Evolutionary conservation across 2,113 vertebrate genomes (phyloP), one percentile per base, ranked within the genome.

Genomic region (Cettia cetti): DNA sequence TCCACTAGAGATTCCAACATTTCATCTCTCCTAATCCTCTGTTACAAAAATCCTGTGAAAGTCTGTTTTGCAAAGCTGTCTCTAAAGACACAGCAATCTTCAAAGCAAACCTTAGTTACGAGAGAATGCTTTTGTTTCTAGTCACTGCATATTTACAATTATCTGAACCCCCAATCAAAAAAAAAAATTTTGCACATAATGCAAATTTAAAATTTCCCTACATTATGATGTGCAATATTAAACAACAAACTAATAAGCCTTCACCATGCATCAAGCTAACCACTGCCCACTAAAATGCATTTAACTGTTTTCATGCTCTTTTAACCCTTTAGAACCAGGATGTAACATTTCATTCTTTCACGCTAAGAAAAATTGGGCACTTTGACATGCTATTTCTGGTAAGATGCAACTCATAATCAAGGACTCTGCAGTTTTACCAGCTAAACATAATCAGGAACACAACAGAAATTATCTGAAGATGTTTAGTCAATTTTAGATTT

Each of bases 311-410:
- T 98, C 98, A 98, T 98, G 98, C 98, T 97, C 96, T 94, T 97
- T 98, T 98, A 98, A 98, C 98, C 98, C 98, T 98, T 98, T 98
- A 98, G 98, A 98, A 95, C 97, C 97, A 96, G 17, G 54, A 96
- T 60, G 44, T 33, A 78, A 70, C 54, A 86, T 93, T 83, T 94
- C 44, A 39, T 82, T 93, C 65, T 89, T 75, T 81, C 75, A 61
- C 33, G 9, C 86, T 61, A 93, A 76, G 56, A 88, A 59, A 52
- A 77, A 96, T 39, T 56, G 47, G 54, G 86, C 76, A 79, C 84
- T 97, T 91, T 76, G 37, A 87, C 44, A 87, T 35, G 94, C 91
- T 50, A 87, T 86, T 91, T 86, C 87, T 85, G 89, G 30, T 26
- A 78, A 80, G 52, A 68, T 66, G 35, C 39, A 81, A 89, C 80